Evolutionary conservation across 2,797 vertebrate genomes (phyloP).

Genomic region (Brachyalestes nurse): DNA sequence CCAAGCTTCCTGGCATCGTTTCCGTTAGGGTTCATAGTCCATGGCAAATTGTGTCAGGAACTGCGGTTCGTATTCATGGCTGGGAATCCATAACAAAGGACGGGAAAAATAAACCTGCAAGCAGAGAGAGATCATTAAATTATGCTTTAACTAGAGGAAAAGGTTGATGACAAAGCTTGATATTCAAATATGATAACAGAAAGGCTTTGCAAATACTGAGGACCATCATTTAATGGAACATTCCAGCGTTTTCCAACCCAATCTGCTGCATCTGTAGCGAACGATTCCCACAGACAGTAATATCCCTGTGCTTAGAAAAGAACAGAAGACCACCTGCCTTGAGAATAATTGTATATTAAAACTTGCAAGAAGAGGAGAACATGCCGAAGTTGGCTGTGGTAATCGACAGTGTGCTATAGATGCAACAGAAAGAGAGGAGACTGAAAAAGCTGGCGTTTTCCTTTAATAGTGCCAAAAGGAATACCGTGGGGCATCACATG

Average conservation of each 20-base stretch:
- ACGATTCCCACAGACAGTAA: too few species aligned
- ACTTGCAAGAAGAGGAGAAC: neutral
- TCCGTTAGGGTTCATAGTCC: slow-evolving; percentile 38
- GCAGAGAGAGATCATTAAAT: slow-evolving; percentile 46
- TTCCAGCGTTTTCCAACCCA: neutral
- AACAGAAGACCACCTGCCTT: too few species aligned
- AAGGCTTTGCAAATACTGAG: neutral
- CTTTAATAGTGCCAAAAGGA: neutral
- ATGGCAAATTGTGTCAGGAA: slow-evolving; percentile 42
- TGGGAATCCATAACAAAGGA: slow-evolving; percentile 41
- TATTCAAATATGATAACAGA: neutral
- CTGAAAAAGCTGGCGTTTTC: neutral
- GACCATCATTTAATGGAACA: neutral
- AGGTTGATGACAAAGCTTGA: neutral
- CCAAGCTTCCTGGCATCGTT: slow-evolving; percentile 51
- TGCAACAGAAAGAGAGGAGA: neutral
- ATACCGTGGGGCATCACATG: neutral
- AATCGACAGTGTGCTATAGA: neutral
- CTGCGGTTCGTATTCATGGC: slow-evolving; percentile 36
- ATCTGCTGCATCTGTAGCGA: neutral
- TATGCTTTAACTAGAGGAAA: neutral
- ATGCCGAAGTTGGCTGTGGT: neutral
- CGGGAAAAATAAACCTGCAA: slow-evolving; percentile 49
- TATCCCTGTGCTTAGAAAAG: too few species aligned
- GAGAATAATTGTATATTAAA: too few species aligned